Percentiles rank a stretch among this genome's conserved stretches.
Evolutionary conservation across 2,113 vertebrate species (phyloP).

Genomic region (Elachura formosa): DNA sequence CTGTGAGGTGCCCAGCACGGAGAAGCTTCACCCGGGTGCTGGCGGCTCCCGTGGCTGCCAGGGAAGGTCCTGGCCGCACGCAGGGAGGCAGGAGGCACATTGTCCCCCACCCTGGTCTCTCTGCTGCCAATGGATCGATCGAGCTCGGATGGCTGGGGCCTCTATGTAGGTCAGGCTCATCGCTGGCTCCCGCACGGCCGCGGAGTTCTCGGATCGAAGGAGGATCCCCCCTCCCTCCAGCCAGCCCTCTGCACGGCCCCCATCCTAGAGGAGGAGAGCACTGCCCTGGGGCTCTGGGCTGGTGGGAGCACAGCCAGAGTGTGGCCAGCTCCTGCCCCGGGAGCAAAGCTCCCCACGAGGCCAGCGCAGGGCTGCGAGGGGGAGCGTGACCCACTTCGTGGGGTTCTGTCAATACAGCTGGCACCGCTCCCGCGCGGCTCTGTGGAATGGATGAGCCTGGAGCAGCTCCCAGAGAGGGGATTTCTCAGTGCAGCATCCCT

Average conservation of each 20-base stretch:
- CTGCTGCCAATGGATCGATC: background rate
- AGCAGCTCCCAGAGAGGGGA: background rate
- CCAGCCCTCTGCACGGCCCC: background rate
- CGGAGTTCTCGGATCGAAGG: background rate
- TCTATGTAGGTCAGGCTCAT: conserved; percentile 28
- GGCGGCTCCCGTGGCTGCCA: fast-evolving
- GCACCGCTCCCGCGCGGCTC: background rate
- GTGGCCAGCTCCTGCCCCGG: background rate
- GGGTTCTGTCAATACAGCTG: background rate
- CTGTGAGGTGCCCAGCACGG: background rate
- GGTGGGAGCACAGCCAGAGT: background rate
- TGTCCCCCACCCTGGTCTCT: background rate
- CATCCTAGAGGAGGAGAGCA: background rate
- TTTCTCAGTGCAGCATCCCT: background rate
- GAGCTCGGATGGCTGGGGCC: background rate
- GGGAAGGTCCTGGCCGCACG: background rate
- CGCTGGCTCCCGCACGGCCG: background rate
- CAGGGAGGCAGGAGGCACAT: background rate
- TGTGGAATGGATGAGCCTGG: background rate
- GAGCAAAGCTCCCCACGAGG: fast-evolving
- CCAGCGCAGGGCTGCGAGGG: background rate
- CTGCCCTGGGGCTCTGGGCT: background rate
- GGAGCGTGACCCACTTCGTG: background rate
- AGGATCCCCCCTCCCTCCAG: background rate
- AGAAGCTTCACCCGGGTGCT: background rate